These are phyloP conservation scores for Gyps fulvus DNA, from an alignment of 2,113 vertebrate species.

Conservation along the genomic window DNA sequence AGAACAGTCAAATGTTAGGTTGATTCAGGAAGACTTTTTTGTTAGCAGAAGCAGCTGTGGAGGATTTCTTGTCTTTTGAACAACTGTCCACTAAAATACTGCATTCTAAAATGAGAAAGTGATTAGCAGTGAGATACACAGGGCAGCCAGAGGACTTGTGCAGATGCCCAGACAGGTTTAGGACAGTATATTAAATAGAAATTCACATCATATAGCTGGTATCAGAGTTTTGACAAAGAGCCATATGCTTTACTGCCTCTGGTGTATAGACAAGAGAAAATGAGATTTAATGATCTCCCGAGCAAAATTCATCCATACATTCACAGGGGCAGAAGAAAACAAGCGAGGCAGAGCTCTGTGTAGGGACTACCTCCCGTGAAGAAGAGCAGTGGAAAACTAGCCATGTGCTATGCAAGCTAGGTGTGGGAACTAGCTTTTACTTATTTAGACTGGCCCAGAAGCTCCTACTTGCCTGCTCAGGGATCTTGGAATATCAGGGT, in stretches of 20 bases:
- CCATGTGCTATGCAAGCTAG: background rate
- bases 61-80: background rate
- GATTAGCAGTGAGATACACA: background rate
- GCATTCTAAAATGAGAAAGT: background rate
- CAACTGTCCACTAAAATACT: background rate
- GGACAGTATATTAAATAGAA: background rate
- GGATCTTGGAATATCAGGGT: background rate
- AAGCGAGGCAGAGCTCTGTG: background rate
- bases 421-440: background rate
- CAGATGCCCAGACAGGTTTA: background rate
- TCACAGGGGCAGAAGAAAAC: background rate
- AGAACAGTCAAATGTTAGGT: background rate
- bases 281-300: background rate
- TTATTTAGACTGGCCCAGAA: background rate
- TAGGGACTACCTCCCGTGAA: background rate
- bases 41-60: background rate
- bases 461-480: background rate
- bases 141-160: background rate
- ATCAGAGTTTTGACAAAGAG: background rate
- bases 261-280: background rate
- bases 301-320: background rate
- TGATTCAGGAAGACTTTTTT: background rate
- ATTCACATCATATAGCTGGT: background rate
- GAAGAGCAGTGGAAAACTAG: background rate
- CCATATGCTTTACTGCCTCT: background rate